Evolutionary conservation across 2,113 vertebrate genomes (phyloP).

Genomic region (Cinclus cinclus): DNA sequence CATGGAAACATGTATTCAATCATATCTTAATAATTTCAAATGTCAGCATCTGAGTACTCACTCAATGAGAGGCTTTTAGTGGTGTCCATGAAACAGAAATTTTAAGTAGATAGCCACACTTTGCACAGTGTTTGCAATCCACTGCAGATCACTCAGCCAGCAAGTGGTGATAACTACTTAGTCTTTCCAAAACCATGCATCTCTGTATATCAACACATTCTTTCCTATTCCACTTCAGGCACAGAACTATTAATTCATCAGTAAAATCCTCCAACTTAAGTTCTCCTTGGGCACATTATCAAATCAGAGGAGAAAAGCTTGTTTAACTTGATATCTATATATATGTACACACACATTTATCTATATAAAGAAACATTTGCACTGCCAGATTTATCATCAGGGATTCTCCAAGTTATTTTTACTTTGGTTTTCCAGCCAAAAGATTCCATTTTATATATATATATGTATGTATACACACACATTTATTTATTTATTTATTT

Average conservation of each 20-base stretch:
- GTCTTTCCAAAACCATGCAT: neutral
- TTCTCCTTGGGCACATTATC: neutral
- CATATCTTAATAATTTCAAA: neutral
- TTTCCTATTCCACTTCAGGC: constrained; percentile 10
- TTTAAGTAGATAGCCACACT: neutral
- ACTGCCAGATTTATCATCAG: neutral
- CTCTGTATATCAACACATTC: neutral
- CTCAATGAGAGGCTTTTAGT: neutral
- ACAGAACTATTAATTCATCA: neutral
- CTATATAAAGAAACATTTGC: neutral
- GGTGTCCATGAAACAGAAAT: neutral
- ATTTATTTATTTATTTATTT: no score
- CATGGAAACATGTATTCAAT: neutral
- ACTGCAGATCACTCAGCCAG: neutral
- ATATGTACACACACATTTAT: neutral
- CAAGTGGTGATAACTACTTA: neutral
- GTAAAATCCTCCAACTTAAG: neutral
- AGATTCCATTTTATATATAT: neutral
- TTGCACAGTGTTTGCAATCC: neutral
- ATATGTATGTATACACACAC: no score
- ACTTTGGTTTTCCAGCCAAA: neutral
- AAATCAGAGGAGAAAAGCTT: neutral
- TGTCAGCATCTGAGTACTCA: neutral
- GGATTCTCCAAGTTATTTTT: neutral
- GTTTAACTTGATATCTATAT: neutral